These are phyloP conservation scores for Oplegnathus fasciatus DNA, from an alignment of 2,113 vertebrate genomes.

Conservation along the genomic window DNA sequence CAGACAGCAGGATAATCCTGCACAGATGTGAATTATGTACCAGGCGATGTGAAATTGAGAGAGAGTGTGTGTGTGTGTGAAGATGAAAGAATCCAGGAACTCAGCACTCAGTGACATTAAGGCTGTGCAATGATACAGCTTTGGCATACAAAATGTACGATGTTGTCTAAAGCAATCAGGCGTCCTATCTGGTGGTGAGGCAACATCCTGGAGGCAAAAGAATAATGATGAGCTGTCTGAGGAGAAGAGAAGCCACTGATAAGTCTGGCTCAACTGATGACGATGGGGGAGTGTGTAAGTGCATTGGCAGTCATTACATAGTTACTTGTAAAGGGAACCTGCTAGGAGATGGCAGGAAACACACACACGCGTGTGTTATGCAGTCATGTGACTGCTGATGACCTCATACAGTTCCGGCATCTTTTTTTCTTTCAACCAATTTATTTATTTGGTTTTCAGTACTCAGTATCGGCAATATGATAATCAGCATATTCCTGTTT, in stretches of 20 bases:
- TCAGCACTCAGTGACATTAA: constrained; percentile 36
- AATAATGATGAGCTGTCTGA: constrained; percentile 54
- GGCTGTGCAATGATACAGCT: constrained; percentile 51
- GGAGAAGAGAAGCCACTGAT: constrained; percentile 23
- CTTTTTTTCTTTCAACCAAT: no score
- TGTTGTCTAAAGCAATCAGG: constrained; percentile 62
- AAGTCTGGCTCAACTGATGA: constrained; percentile 21
- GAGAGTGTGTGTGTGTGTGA: neutral
- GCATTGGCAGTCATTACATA: constrained; percentile 48
- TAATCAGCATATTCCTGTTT: no score
- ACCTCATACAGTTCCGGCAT: no score
- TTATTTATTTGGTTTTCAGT: no score
- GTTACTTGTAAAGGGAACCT: constrained; percentile 30
- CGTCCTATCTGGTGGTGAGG: constrained; percentile 47
- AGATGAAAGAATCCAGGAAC: constrained; percentile 47
- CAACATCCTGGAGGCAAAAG: constrained; percentile 25
- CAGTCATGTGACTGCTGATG: no score
- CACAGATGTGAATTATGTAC: constrained; percentile 29
- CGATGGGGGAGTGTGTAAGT: constrained; percentile 8
- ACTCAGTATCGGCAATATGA: no score
- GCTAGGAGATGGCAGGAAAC: constrained; percentile 6
- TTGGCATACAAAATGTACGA: constrained; percentile 67
- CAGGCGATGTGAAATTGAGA: neutral
- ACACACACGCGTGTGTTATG: neutral
- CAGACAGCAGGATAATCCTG: neutral